Conservation (phyloP, 2,113 vertebrate genomes). For the Phoxinus phoxinus region DNA sequence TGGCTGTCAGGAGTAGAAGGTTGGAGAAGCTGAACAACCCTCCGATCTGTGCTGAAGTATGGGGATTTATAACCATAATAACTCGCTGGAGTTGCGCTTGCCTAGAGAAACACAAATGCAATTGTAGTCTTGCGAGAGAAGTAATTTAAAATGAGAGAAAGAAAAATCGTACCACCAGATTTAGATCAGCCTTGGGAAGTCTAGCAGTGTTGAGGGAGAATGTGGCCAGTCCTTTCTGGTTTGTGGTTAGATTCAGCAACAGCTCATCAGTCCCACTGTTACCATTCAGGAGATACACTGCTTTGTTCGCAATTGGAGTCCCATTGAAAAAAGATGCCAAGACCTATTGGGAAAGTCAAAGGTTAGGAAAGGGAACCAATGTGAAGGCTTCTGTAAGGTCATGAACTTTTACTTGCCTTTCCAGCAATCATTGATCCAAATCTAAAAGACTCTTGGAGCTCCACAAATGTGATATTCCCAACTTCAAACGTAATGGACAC, state of each 20-base stretch:
- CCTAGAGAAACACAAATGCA: constrained; percentile 57
- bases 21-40: background rate
- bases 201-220: constrained; percentile 57
- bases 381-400: background rate
- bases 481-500: constrained; percentile 46
- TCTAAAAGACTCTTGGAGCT: constrained; percentile 65
- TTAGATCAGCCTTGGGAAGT: background rate
- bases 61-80: fast-evolving
- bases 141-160: too few species aligned
- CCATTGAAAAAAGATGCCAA: too few species aligned
- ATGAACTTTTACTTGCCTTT: constrained; percentile 57
- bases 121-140: background rate
- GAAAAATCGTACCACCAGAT: constrained; percentile 6
- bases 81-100: background rate
- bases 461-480: constrained; percentile 67
- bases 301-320: too few species aligned
- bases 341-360: background rate
- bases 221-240: constrained; percentile 62
- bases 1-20: constrained; percentile 41
- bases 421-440: constrained; percentile 55
- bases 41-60: background rate
- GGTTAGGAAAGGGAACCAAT: background rate
- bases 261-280: background rate
- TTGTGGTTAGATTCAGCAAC: constrained; percentile 69
- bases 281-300: too few species aligned